Evolutionary conservation across 1,140 invertebrate species (phyloP).

Genomic region (Magallana gigas): DNA sequence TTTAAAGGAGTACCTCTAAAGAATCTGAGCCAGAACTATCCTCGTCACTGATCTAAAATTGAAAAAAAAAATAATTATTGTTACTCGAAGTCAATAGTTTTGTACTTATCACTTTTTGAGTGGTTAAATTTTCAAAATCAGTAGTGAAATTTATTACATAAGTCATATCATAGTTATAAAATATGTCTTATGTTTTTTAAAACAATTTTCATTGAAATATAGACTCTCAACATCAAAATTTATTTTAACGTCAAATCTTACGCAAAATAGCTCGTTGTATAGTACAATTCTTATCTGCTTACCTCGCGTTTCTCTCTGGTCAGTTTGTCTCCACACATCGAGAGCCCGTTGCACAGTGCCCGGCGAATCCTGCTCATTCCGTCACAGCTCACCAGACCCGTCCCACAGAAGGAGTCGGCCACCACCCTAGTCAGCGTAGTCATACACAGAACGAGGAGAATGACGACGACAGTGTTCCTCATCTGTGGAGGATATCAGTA

Average conservation of each 20-base stretch:
- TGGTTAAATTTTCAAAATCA: neutral
- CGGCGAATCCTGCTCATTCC: neutral
- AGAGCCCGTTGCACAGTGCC: neutral
- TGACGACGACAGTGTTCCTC: neutral
- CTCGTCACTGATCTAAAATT: no score
- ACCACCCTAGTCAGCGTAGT: neutral
- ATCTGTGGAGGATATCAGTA: neutral
- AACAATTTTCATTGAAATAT: neutral
- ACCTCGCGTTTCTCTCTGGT: neutral
- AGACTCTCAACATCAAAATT: no score
- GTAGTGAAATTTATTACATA: neutral
- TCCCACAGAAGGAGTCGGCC: neutral
- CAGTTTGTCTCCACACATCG: neutral
- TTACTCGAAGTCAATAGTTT: neutral
- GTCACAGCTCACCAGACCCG: neutral
- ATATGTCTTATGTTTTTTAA: neutral
- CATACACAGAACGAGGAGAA: neutral
- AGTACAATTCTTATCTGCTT: neutral
- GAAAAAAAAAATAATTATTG: neutral
- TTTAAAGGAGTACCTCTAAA: no score
- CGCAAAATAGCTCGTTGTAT: no score
- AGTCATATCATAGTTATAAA: neutral
- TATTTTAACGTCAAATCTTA: no score
- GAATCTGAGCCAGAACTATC: no score
- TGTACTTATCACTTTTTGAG: neutral